A percentile compares a stretch with the other conserved stretches of the same genome.
These are phyloP conservation scores for Tenebrosternarchus preto DNA, from an alignment of 2,113 vertebrate genomes.

Conservation along the genomic window DNA sequence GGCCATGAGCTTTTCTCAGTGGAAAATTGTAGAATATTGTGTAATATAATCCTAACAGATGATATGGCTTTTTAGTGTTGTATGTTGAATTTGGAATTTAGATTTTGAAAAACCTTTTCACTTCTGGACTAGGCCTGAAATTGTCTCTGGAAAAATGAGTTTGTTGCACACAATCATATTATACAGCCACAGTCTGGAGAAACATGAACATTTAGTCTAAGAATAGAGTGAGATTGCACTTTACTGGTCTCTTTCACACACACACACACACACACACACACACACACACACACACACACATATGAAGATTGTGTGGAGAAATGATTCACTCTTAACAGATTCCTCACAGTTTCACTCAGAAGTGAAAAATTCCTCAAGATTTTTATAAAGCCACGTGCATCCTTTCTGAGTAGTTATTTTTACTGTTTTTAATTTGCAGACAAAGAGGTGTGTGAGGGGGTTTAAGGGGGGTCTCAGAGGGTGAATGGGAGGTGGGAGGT, in stretches of 20 bases:
- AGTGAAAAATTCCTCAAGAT: constrained; percentile 43
- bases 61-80: not conserved
- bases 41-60: too few relatives aligned
- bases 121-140: not conserved
- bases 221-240: constrained; percentile 22
- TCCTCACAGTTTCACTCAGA: constrained; percentile 14
- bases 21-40: too few relatives aligned
- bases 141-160: not conserved
- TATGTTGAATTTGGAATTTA: not conserved
- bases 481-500: too few relatives aligned
- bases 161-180: not conserved
- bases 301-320: constrained; percentile 15
- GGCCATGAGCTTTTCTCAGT: too few relatives aligned
- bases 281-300: not conserved
- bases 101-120: not conserved
- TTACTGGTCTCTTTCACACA: not conserved
- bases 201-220: constrained; percentile 13
- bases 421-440: constrained; percentile 27
- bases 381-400: constrained; percentile 28
- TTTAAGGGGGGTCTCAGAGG: too few relatives aligned
- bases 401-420: constrained; percentile 39
- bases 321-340: constrained; percentile 41
- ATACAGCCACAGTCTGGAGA: not conserved
- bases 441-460: not conserved
- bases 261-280: not conserved